Base-by-base conservation (phyloP, 2,888 invertebrate genomes). In the Penaeus monodon region DNA sequence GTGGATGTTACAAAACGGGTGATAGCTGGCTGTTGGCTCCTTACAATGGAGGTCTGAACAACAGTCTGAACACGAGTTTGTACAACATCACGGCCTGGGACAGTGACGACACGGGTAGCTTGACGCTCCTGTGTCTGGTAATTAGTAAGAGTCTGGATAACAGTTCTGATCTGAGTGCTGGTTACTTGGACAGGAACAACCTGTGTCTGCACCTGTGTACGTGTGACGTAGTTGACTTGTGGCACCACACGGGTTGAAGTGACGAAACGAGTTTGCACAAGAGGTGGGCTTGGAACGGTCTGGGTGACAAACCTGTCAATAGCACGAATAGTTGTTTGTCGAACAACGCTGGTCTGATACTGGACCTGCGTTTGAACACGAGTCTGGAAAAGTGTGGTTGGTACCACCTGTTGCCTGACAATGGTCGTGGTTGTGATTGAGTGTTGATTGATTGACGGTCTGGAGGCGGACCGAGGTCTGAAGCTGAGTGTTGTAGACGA, bases 161-260 rank as follows among this genome's bases (percentile, higher is more conserved):
- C 63, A 14, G 85, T 89, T 63, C 85, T 79, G n/a, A 80, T 49
- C 64, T 87, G 89, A 27, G 89, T 89, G 38, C 81, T 64, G 57
- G 85, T 84, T 20, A 89, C 86, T 33, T 84, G 80, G 20, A 87
- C 77, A 82, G 89, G 89, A 66, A 89, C 85, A 17, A 87, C 84
- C 68, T 89, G 89, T 68, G 89, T 89, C 57, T 81, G 81, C 14
- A 86, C 81, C 44, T 87, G 87, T 17, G 89, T 89, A 38, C 79
- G 84, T 12, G 89, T 89, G 63, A 89, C 83, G 65, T 86, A 89
- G 64, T 77, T 85, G 68, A 89, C 87, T 44, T 87, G 89, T 63
- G 89, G 87, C 24, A 87, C 84, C 24, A 89, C 82, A 57, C 87
- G 84, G 4, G 89, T 89, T 24, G 84, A 81, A 10, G 89, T 89